Percentiles rank a stretch among this genome's conserved stretches.
Evolutionary conservation across 2,888 invertebrate genomes (phyloP).

Genomic region (Campoplex nolae): DNA sequence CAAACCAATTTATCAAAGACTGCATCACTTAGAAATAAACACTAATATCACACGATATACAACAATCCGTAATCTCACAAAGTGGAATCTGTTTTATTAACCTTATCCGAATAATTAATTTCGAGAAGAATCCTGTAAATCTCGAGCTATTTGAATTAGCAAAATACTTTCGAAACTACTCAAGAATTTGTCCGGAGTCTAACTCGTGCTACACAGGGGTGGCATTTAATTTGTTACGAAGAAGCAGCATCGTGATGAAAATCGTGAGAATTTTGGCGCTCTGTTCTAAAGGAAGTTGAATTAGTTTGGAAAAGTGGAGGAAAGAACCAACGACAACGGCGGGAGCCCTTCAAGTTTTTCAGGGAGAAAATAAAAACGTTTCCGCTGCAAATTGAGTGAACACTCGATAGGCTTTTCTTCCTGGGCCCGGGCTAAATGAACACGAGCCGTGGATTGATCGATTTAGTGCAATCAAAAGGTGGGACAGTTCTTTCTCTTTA

Average conservation of each 20-base stretch:
- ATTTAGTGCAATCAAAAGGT: not conserved
- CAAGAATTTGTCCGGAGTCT: not conserved
- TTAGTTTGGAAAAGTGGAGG: not conserved
- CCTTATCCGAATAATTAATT: not conserved
- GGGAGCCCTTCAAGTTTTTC: not conserved
- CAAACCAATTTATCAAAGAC: not conserved
- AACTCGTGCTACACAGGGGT: not conserved
- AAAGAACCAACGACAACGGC: conserved; percentile 4
- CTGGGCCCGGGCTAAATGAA: not conserved
- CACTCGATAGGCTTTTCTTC: not conserved
- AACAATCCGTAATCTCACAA: not conserved
- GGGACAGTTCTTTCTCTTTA: not conserved
- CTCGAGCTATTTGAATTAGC: not conserved
- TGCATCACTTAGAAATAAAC: not conserved
- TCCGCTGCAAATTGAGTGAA: not conserved
- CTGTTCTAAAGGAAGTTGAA: not conserved
- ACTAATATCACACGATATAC: not conserved
- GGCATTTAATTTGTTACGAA: conserved; percentile 19
- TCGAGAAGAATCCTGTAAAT: not conserved
- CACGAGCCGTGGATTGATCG: not conserved
- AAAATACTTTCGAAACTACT: conserved; percentile 2
- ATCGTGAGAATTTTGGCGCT: conserved; percentile 15
- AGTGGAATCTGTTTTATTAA: not conserved
- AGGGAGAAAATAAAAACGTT: not conserved
- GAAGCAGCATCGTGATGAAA: conserved; percentile 15